Evolutionary conservation across 2,113 vertebrate genomes (phyloP).

Genomic region (Glareola pratincola): DNA sequence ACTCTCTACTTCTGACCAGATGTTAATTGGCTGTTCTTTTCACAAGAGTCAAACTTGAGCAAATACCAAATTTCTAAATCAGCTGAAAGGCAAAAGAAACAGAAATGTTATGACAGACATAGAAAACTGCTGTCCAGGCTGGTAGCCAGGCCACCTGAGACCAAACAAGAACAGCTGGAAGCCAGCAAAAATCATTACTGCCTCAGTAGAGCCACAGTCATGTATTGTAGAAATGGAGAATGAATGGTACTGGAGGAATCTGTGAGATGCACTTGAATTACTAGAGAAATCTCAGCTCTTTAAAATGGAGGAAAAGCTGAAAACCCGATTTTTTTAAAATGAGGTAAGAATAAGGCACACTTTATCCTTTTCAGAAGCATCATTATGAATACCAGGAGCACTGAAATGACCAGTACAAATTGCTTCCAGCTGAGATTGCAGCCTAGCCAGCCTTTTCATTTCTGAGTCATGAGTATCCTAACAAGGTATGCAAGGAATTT

Average conservation of each 20-base stretch:
- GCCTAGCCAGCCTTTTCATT: not conserved
- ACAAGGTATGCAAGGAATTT: not conserved
- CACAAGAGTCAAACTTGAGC: not conserved
- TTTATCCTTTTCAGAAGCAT: not conserved
- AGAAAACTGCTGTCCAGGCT: constrained; percentile 54
- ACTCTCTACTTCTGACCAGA: not conserved
- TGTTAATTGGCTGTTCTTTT: constrained; percentile 31
- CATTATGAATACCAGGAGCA: not conserved
- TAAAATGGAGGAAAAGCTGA: not conserved
- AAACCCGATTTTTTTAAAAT: not conserved
- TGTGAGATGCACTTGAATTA: not conserved
- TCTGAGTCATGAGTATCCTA: not conserved
- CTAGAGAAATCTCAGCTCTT: not conserved
- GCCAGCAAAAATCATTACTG: constrained; percentile 44
- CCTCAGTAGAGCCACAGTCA: not conserved
- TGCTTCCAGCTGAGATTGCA: constrained; percentile 11
- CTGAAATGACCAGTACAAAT: constrained; percentile 5
- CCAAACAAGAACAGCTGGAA: constrained; percentile 59
- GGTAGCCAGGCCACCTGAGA: constrained; percentile 61
- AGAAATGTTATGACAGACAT: constrained; percentile 50
- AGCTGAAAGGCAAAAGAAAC: constrained; percentile 52
- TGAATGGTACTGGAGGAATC: not conserved
- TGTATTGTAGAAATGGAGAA: not conserved
- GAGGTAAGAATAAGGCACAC: not conserved
- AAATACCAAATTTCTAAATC: constrained; percentile 38